A percentile compares a stretch with the other conserved stretches of the same genome.
Conservation (phyloP, 2,113 vertebrate species). For the Bolborhynchus lineola region DNA sequence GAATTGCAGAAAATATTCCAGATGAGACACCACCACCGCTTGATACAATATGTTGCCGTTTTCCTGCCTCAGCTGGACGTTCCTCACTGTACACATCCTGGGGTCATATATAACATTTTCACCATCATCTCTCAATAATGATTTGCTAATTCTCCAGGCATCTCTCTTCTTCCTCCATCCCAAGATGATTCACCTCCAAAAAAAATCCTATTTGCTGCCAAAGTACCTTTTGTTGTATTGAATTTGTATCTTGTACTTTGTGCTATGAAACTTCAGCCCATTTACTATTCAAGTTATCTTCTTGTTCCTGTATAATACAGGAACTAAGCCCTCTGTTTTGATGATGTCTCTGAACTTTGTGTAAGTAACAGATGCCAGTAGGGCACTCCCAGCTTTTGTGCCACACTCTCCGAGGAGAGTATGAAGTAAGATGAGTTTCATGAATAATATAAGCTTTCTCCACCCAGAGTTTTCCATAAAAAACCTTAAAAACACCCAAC, state of each 20-base stretch:
- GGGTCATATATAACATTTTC: background rate
- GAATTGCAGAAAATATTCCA: background rate
- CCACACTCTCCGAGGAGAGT: background rate
- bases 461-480: background rate
- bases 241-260: background rate
- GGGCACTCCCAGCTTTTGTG: conserved; percentile 15
- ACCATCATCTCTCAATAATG: background rate
- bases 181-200: background rate
- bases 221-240: conserved; percentile 44
- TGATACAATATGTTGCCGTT: background rate
- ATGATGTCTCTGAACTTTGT: background rate
- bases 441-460: background rate
- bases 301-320: background rate
- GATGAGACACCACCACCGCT: background rate
- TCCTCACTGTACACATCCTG: background rate
- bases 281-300: background rate
- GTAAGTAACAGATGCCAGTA: background rate
- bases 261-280: background rate
- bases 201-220: conserved; percentile 49
- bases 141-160: background rate
- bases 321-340: background rate
- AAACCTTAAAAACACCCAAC: background rate
- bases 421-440: background rate
- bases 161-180: background rate
- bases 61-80: background rate